Base-by-base conservation (phyloP, 2,888 invertebrate species). In the Invenusta paracnida region DNA sequence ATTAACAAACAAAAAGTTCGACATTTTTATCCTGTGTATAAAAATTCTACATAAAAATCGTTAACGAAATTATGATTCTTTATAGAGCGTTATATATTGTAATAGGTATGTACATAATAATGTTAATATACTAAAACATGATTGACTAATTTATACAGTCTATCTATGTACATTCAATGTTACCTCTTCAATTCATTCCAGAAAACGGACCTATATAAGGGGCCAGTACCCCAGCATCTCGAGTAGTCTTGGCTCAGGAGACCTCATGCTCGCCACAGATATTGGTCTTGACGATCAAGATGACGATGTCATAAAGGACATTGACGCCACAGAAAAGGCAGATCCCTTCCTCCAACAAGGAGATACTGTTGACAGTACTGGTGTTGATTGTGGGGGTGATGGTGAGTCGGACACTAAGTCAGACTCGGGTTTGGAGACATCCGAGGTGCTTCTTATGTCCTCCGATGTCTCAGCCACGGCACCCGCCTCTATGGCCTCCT, bases 211-310 rank as follows among this genome's bases (percentile, higher is more conserved):
- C n/a, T n/a, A n/a, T n/a, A n/a, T n/a, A n/a, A n/a, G n/a, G n/a
- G n/a, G n/a, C n/a, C n/a, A n/a, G n/a, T 73, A 73, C 73, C 73
- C 73, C 17, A 73, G 73, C 27, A 23, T 73, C 17, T 73, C 73
- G 1, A 81, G 84, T 29, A 85, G 85, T 85, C 81, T 85, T 0
- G 79, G 79, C 48, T 85, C 85, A 5, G 81, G 79, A n/a, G 85
- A 85, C 82, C 79, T 85, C 25, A 85, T 85, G 85, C 81, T 85
- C 30, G 5, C 79, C 30, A 85, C 85, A 13, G 85, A 85, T 30
- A 67, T 85, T 11, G 79, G 79, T 28, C 81, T 85, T 1, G 85
- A 85, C 27, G 73, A 81, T 23, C 73, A 28, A 0, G 85, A 85
- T 30, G 85, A 85, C 29, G 85, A 85, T 30, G 81, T 85, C 2